phyloP scores from a whole-genome alignment of 2,888 invertebrate species.

The Lasioglossum calceatum region DNA sequence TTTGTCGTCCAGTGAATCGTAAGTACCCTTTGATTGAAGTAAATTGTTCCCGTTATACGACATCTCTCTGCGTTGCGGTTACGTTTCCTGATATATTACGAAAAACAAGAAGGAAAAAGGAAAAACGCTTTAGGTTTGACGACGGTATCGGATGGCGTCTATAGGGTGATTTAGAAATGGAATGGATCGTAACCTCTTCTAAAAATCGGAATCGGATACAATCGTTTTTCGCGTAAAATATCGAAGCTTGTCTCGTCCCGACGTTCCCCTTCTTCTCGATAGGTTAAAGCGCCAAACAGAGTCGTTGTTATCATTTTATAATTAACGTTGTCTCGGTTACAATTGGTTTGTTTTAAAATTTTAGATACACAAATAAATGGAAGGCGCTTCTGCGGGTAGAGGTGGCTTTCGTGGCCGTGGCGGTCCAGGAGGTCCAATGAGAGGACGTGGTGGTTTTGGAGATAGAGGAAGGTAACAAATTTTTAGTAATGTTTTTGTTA shows the following conservation, averaged over 20 bases:
- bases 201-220: background rate
- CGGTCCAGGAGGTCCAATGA: slow-evolving; percentile 79
- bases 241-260: background rate
- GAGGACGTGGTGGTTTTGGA: slow-evolving; percentile 81
- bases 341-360: background rate
- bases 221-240: background rate
- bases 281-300: background rate
- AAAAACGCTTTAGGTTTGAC: background rate
- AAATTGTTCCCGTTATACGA: background rate
- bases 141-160: slow-evolving; percentile 38
- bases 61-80: background rate
- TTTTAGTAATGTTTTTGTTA: background rate
- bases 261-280: background rate
- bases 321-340: background rate
- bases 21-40: slow-evolving; percentile 54
- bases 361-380: slow-evolving; percentile 55
- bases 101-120: background rate
- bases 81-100: background rate
- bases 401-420: slow-evolving; percentile 76
- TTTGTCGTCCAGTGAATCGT: slow-evolving; percentile 62
- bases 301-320: background rate
- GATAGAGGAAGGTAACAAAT: slow-evolving; percentile 78
- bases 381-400: slow-evolving; percentile 62
- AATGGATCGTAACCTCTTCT: background rate
- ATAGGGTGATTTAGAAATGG: background rate